These are phyloP conservation scores for Heterodera carotae DNA, from an alignment of 1,140 invertebrate genomes.

Conservation along the genomic window DNA sequence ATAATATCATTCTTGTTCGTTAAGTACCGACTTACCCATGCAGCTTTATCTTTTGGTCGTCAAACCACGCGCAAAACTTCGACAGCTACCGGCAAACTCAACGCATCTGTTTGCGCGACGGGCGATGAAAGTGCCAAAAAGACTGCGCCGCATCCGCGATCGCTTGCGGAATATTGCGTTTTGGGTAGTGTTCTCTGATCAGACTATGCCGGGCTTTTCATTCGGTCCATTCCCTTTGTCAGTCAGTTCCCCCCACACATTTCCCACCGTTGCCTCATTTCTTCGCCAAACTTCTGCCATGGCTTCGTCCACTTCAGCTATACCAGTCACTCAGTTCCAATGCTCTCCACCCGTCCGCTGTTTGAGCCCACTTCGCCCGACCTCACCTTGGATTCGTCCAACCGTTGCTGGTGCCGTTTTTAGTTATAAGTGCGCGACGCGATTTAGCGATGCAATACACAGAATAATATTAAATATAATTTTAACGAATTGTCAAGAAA, in stretches of 20 bases:
- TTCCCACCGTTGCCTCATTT: constrained; percentile 4
- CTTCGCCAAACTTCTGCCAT: constrained; percentile 8
- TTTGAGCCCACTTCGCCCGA: constrained; percentile 6
- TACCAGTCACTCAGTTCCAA: constrained; percentile 8
- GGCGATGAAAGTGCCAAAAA: not conserved
- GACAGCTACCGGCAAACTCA: not conserved
- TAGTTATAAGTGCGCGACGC: no score
- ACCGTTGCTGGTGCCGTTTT: not conserved
- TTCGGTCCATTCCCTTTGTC: not conserved
- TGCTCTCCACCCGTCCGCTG: constrained; percentile 15
- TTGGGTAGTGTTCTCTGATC: constrained; percentile 10
- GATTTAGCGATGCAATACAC: no score
- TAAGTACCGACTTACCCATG: not conserved
- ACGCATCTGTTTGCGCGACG: no score
- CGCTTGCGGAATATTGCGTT: constrained; percentile 33
- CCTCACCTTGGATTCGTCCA: constrained; percentile 7
- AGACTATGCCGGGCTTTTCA: not conserved
- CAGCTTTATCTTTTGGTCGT: not conserved
- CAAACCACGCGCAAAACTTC: not conserved
- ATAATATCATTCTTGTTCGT: no score
- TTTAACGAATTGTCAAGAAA: no score
- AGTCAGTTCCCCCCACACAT: constrained; percentile 20
- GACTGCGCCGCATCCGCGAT: constrained; percentile 8
- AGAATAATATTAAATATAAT: no score
- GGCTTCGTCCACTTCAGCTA: constrained; percentile 10